Base-by-base conservation (phyloP, 2,797 vertebrate genomes). In the Cygnus olor region DNA sequence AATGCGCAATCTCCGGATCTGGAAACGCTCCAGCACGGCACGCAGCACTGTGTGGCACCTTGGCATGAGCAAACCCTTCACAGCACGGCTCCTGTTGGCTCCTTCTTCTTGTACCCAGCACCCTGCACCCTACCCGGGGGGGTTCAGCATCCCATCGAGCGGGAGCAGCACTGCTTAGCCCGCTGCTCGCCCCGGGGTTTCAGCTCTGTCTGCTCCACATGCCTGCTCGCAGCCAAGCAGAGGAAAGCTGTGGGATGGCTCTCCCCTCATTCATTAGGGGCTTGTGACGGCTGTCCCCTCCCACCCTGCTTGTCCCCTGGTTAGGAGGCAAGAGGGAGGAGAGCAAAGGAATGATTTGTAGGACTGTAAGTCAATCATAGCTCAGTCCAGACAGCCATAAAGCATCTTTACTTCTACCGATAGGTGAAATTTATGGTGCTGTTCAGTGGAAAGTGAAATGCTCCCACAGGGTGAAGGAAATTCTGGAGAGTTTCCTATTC, bases 361-460 rank as follows among this genome's bases (percentile, higher is more conserved):
- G 82, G 88, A 80, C 63, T 89, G 85, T 66, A 63, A 85, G 92
- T 96, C 94, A 94, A 70, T 95, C 96, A 95, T 53, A 78, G 30
- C 72, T 90, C 78, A 83, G 77, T 58, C 63, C 69, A 87, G 86
- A 94, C 84, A 95, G 38, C 77, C 44, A 69, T 94, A 95, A 95
- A 95, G 64, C 66, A 84, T 84, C 47, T 92, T 94, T 92, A 84
- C 63, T 81, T 95, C 84, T 78, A 78, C 69, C 72, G 80, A 45
- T 7, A 88, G 76, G 70, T 77, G 73, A 95, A 94, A 94, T 95
- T 92, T 95, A 94, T 73, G 70, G 58, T 24, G 58, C 30, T 64
- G 54, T 42, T 89, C 84, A 32, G 79, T 60, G n/a, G 24, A 85
- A 95, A 90, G 22, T 78, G 24, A 89, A 92, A 88, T 73, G 49